phyloP scores from a whole-genome alignment of 2,113 vertebrate species.

The Myrmecophaga tridactyla region DNA sequence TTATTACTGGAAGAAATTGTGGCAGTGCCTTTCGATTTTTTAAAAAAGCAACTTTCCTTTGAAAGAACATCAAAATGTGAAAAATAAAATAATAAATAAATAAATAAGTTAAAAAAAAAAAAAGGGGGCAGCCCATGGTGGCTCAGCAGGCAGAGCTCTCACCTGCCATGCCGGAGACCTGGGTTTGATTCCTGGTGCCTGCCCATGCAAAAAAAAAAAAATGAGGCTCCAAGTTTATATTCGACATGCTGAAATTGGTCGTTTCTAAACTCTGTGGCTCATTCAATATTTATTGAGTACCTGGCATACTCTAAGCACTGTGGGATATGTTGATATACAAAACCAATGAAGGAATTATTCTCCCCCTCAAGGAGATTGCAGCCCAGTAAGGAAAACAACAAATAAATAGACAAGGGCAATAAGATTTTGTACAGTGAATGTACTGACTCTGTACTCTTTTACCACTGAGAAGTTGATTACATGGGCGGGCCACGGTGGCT shows the following conservation, averaged over 20 bases:
- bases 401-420: accelerated
- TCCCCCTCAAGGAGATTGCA: background rate
- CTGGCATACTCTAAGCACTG: background rate
- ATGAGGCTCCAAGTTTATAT: background rate
- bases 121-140: too few relatives aligned
- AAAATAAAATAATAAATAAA: too few relatives aligned
- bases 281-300: background rate
- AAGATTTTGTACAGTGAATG: background rate
- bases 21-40: background rate
- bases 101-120: too few relatives aligned
- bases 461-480: background rate
- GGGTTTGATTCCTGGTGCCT: too few relatives aligned
- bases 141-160: too few relatives aligned
- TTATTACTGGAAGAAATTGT: background rate
- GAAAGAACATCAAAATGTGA: background rate
- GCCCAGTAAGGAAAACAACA: background rate
- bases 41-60: background rate
- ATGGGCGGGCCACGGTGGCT: too few relatives aligned
- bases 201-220: background rate
- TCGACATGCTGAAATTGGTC: background rate
- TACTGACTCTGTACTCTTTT: background rate
- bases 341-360: background rate
- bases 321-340: background rate
- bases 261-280: background rate
- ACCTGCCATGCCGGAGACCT: too few relatives aligned